Evolutionary conservation across 2,888 invertebrate genomes (phyloP).

Genomic region (Chelonus formosanus): DNA sequence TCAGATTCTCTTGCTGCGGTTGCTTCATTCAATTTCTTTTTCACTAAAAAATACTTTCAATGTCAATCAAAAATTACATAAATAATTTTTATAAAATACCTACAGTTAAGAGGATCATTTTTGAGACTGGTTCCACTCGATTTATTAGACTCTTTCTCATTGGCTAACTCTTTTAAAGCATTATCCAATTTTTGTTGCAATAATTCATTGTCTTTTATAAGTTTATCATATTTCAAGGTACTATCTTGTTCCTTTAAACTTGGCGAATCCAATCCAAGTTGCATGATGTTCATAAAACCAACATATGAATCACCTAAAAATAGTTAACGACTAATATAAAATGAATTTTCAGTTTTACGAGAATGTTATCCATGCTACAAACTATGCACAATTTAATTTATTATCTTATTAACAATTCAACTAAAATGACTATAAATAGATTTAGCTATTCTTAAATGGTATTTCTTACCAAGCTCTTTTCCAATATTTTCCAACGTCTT

Average conservation of each 20-base stretch:
- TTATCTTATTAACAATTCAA: too few relatives aligned
- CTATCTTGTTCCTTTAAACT: conserved; percentile 45
- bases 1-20: conserved; percentile 51
- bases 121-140: conserved; percentile 62
- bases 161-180: conserved; percentile 49
- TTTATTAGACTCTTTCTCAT: conserved; percentile 68
- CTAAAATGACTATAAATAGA: too few relatives aligned
- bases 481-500: conserved; percentile 89
- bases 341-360: too few relatives aligned
- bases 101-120: conserved; percentile 47
- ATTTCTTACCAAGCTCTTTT: conserved; percentile 77
- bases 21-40: conserved; percentile 70
- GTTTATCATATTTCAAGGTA: conserved; percentile 53
- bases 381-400: too few relatives aligned
- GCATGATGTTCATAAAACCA: conserved; percentile 52
- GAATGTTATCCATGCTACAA: too few relatives aligned
- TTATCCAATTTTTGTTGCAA: conserved; percentile 58
- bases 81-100: conserved; percentile 26
- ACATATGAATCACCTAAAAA: conserved; percentile 54
- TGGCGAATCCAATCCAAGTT: conserved; percentile 50
- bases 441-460: too few relatives aligned
- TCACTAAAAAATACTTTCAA: conserved; percentile 51
- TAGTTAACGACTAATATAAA: conserved; percentile 1
- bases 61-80: background rate
- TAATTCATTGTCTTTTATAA: conserved; percentile 56